Conservation (phyloP, 2,113 vertebrate species). For the Chelonoidis abingdonii region DNA sequence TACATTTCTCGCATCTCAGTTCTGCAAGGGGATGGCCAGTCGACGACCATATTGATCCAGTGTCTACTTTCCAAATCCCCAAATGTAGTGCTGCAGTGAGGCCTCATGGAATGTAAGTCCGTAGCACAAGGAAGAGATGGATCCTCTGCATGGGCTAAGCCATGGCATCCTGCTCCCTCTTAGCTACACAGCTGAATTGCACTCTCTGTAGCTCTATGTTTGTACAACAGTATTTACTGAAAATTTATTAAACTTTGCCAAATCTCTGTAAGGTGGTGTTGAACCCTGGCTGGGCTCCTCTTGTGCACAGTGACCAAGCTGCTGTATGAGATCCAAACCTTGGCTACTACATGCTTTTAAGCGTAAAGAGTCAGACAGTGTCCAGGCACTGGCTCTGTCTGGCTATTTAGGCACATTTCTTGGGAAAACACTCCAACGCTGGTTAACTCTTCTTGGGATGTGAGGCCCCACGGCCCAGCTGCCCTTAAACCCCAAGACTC, state of each 20-base stretch:
- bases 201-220: not conserved
- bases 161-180: not conserved
- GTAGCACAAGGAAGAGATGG: not conserved
- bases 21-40: not conserved
- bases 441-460: fast-evolving
- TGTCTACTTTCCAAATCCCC: fast-evolving
- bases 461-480: not conserved
- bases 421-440: not conserved
- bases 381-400: not conserved
- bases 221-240: not conserved
- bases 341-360: not conserved
- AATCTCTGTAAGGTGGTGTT: not conserved
- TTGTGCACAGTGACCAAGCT: not conserved
- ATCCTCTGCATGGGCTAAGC: not conserved
- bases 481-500: not conserved
- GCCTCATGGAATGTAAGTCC: not conserved
- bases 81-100: not conserved
- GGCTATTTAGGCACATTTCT: not conserved
- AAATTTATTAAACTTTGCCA: not conserved
- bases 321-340: not conserved
- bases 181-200: not conserved
- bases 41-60: not conserved
- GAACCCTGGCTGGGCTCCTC: not conserved
- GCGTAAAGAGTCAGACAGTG: not conserved
- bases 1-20: not conserved